A percentile compares a stretch with the other conserved stretches of the same genome.
phyloP scores from a whole-genome alignment of 2,888 invertebrate species.

The Harpagoxenus sublaevis region DNA sequence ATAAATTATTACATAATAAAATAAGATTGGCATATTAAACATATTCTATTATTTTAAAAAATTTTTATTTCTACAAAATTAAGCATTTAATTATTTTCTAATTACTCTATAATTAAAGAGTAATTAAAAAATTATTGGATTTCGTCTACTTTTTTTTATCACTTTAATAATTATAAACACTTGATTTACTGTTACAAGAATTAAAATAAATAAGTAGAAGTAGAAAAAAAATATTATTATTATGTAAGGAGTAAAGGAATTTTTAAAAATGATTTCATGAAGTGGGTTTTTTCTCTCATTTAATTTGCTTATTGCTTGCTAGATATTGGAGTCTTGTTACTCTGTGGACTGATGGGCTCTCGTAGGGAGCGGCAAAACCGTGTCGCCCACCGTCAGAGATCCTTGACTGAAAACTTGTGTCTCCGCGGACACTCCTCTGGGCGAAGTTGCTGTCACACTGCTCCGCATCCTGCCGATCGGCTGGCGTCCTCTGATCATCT shows the following conservation, averaged over 20 bases:
- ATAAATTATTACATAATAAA: neutral
- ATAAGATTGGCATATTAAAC: neutral
- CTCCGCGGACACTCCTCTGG: conserved; percentile 78
- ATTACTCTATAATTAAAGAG: neutral
- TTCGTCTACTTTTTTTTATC: neutral
- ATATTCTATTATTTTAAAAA: neutral
- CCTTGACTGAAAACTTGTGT: conserved; percentile 83
- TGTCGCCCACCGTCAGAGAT: conserved; percentile 80
- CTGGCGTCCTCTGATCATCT: conserved; percentile 78
- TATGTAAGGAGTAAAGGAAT: too few species aligned
- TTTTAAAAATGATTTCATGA: neutral
- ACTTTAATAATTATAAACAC: neutral
- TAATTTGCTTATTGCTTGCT: neutral
- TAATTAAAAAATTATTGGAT: neutral
- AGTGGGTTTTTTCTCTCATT: neutral
- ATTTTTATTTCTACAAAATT: neutral
- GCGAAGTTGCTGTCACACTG: conserved; percentile 66
- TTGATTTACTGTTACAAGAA: neutral
- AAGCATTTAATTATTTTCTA: neutral
- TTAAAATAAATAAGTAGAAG: neutral
- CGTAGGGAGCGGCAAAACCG: conserved; percentile 79
- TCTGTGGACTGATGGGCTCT: conserved; percentile 81
- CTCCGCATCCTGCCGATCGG: conserved; percentile 82
- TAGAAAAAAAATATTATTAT: neutral
- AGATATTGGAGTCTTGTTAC: neutral